phyloP scores from a whole-genome alignment of 2,113 vertebrate genomes.

The Lophotis ruficrista region DNA sequence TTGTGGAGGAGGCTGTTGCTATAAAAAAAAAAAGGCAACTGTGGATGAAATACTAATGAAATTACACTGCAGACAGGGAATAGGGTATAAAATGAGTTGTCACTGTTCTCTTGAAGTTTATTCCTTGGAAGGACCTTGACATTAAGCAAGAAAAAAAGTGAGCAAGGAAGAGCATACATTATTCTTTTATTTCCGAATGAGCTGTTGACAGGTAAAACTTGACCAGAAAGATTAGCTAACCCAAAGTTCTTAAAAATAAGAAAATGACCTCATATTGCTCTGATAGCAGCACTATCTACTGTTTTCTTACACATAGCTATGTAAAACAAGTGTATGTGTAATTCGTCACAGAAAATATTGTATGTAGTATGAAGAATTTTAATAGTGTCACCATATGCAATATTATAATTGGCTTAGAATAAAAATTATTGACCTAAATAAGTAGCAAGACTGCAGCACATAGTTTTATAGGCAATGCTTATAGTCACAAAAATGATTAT shows the following conservation, averaged over 20 bases:
- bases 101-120: background rate
- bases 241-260: background rate
- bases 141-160: background rate
- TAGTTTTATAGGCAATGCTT: background rate
- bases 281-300: background rate
- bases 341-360: background rate
- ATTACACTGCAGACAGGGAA: background rate
- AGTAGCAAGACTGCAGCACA: background rate
- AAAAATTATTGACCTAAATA: background rate
- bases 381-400: background rate
- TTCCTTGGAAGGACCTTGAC: background rate
- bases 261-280: background rate
- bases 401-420: background rate
- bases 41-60: slow-evolving; percentile 5
- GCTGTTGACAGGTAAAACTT: background rate
- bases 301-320: background rate
- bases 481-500: background rate
- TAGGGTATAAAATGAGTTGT: background rate
- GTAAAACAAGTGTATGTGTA: background rate
- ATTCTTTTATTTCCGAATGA: background rate
- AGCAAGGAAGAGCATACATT: background rate
- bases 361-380: background rate
- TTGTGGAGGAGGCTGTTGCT: background rate
- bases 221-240: background rate
- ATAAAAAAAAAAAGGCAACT: background rate